Evolutionary conservation across 2,888 invertebrate genomes (phyloP).

Genomic region (Noctua fimbriata): DNA sequence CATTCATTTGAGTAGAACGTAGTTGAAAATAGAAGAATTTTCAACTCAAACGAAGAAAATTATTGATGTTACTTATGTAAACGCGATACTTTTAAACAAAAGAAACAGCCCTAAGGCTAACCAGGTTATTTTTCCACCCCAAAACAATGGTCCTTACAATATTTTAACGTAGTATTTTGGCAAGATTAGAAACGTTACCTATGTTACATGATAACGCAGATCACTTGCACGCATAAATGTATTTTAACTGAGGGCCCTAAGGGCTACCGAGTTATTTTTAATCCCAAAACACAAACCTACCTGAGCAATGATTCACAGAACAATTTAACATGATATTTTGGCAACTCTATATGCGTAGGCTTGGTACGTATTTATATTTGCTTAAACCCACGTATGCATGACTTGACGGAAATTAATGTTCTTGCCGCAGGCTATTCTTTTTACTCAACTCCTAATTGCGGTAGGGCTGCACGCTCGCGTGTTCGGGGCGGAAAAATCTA

Average conservation of each 20-base stretch:
- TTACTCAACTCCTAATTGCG: too few species aligned
- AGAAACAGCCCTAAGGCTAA: neutral
- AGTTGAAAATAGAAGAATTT: neutral
- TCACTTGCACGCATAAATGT: neutral
- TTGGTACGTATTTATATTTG: neutral
- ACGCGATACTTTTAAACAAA: neutral
- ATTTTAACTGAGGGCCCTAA: neutral
- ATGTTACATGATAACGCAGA: neutral
- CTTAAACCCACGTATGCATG: neutral
- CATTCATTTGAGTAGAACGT: too few species aligned
- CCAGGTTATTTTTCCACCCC: neutral
- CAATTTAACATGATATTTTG: constrained; percentile 1
- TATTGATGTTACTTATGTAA: neutral
- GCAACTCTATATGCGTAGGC: neutral
- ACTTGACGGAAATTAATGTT: constrained; percentile 10
- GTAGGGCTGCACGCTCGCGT: neutral
- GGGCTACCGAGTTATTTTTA: neutral
- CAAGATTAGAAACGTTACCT: neutral
- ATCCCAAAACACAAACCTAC: neutral
- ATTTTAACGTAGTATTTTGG: neutral
- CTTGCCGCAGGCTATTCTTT: neutral
- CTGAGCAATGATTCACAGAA: neutral
- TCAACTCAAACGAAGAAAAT: neutral
- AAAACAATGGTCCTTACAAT: neutral
- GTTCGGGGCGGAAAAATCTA: too few species aligned